phyloP scores from a whole-genome alignment of 2,113 vertebrate genomes.

The Candoia aspera region DNA sequence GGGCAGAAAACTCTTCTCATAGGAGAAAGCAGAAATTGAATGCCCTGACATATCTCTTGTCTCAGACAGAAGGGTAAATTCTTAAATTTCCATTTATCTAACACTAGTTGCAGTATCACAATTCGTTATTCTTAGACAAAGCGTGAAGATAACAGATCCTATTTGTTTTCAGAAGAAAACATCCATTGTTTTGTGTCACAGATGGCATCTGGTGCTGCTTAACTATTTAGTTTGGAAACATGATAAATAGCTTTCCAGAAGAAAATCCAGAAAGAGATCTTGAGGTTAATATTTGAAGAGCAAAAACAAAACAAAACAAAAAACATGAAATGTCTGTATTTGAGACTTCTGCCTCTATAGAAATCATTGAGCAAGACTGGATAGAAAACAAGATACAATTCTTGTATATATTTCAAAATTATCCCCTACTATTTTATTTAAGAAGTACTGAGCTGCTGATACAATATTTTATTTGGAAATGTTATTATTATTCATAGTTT shows the following conservation, averaged over 20 bases:
- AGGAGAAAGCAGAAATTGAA: not conserved
- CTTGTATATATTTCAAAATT: not conserved
- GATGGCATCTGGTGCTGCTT: not conserved
- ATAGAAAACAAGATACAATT: not conserved
- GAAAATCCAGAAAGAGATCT: not conserved
- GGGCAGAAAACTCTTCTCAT: not conserved
- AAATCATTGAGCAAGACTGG: not conserved
- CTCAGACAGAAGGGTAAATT: not conserved
- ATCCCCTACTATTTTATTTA: not conserved
- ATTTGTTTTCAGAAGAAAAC: not conserved
- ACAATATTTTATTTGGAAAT: not conserved
- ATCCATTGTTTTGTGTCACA: not conserved
- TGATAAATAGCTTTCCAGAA: constrained; percentile 1
- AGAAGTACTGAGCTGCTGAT: not conserved
- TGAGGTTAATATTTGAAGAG: not conserved
- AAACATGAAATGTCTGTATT: not conserved
- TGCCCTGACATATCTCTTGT: not conserved
- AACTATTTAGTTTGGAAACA: constrained; percentile 25
- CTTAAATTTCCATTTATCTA: not conserved
- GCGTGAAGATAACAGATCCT: constrained; percentile 1
- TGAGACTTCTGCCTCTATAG: not conserved
- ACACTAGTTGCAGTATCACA: not conserved
- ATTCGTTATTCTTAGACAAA: not conserved
- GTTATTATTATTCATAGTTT: too few species aligned
- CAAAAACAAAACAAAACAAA: constrained; percentile 4